Base-by-base conservation (phyloP, 2,797 vertebrate species). In the Coracias cyanogaster region DNA sequence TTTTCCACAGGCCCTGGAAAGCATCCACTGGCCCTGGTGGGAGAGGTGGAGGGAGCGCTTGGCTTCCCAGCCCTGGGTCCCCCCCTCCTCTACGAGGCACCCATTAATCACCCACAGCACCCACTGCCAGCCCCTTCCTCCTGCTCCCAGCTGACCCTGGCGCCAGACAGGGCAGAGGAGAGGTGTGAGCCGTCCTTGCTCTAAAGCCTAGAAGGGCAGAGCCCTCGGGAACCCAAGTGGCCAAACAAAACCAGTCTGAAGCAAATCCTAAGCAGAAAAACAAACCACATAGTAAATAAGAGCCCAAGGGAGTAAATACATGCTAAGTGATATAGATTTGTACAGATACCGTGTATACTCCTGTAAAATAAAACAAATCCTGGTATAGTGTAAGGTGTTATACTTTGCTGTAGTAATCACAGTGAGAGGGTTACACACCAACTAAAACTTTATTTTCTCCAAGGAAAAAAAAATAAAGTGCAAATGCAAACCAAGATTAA, bases 181-280 rank as follows among this genome's bases (percentile, higher is more conserved):
- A 48, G 35, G 11, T 6, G 4, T 3, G 17, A n/a, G 43, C 22
- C 16, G 6, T 14, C 54, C 60, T 46, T 41, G 25, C 52, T 57
- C n/a, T 26, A 25, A 49, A 76, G 15, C 11, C 41, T 57, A 49
- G 49, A 52, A 57, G 12, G 33, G 31, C 66, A 73, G 33, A 85
- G 48, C 25, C 35, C 21, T 31, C 24, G 7, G 0, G 1, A 55
- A 10, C 5, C 13, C 1, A 3, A 67, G 17, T 0, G 0, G 51
- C 12, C 55, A 37, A 52, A 70, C 9, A 54, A 49, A 82, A 45
- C 37, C 33, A 25, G 20, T 22, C 43, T 16, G 11, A 49, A 69
- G n/a, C 31, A 83, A 86, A 78, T 14, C 39, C 67, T 37, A 26
- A 26, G 29, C 57, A 69, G 70, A 41, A 64, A 66, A 86, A 2